Evolutionary conservation across 2,797 vertebrate genomes (phyloP).

Genomic region (Urocyon cinereoargenteus): DNA sequence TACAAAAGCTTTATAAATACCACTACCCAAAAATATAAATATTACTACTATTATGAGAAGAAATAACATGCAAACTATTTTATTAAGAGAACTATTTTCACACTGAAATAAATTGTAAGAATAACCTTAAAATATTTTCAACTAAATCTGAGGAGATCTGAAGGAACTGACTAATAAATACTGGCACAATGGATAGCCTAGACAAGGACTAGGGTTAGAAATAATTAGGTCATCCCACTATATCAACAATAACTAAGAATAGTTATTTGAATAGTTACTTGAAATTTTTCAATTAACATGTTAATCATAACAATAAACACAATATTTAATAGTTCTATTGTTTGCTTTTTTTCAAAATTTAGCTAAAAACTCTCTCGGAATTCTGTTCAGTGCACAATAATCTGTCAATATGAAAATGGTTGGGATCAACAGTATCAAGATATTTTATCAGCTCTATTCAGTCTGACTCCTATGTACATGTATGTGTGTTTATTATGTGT

Average conservation of each 20-base stretch:
- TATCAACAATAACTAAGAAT: constrained; percentile 40
- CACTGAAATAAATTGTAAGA: neutral
- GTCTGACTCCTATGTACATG: neutral
- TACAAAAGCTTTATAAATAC: constrained; percentile 45
- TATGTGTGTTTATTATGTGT: neutral
- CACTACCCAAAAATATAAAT: neutral
- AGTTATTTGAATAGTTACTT: neutral
- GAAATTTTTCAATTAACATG: neutral
- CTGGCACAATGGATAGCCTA: neutral
- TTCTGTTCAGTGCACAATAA: neutral
- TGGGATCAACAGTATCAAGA: neutral
- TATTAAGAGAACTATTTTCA: neutral
- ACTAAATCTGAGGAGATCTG: neutral
- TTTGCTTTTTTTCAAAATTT: neutral
- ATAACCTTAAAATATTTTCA: neutral
- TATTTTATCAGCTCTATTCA: neutral
- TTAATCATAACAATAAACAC: neutral
- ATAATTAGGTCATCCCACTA: neutral
- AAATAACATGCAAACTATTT: constrained; percentile 48
- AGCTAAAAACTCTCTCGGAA: neutral
- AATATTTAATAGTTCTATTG: neutral
- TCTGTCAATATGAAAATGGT: neutral
- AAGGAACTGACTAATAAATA: neutral
- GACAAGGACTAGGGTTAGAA: neutral
- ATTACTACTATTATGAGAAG: constrained; percentile 44